Evolutionary conservation across 2,888 invertebrate species (phyloP).

Genomic region (Siphlonurus alternatus): DNA sequence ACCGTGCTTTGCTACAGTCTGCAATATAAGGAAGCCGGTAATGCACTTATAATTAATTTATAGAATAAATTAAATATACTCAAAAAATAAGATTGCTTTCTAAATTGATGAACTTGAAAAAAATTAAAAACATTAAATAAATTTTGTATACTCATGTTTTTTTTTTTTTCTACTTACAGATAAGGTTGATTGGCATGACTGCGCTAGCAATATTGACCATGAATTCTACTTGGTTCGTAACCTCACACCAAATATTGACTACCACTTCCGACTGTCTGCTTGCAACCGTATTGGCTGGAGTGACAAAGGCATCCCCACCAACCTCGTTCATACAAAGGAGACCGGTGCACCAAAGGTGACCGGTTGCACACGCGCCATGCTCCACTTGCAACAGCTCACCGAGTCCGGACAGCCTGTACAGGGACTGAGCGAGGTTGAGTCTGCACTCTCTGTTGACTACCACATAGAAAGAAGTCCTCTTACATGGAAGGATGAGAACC

Average conservation of each 20-base stretch:
- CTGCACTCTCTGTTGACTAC: conserved; percentile 48
- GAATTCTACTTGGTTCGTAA: conserved; percentile 76
- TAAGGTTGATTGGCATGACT: conserved; percentile 67
- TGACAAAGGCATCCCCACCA: conserved; percentile 69
- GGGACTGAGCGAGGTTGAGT: conserved; percentile 27
- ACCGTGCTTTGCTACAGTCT: conserved; percentile 79
- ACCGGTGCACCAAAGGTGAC: conserved; percentile 51
- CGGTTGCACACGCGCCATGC: conserved; percentile 61
- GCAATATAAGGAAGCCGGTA: conserved; percentile 54
- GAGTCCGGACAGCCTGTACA: conserved; percentile 57
- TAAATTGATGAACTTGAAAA: too few species aligned
- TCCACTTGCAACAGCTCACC: conserved; percentile 67
- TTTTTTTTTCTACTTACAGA: conserved; percentile 23
- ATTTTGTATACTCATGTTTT: background rate
- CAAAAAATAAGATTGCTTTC: too few species aligned
- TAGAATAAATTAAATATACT: too few species aligned
- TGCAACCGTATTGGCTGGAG: conserved; percentile 89
- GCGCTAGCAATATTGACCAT: conserved; percentile 78
- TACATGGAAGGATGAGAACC: conserved; percentile 47
- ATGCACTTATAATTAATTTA: background rate
- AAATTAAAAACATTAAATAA: background rate
- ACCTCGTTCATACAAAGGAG: conserved; percentile 49
- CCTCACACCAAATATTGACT: conserved; percentile 60
- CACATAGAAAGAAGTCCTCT: conserved; percentile 53
- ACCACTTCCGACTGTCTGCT: conserved; percentile 78